A percentile compares a stretch with the other conserved stretches of the same genome.
Evolutionary conservation across 1,140 invertebrate genomes (phyloP).

Genomic region (Pemphigus obesinymphae): DNA sequence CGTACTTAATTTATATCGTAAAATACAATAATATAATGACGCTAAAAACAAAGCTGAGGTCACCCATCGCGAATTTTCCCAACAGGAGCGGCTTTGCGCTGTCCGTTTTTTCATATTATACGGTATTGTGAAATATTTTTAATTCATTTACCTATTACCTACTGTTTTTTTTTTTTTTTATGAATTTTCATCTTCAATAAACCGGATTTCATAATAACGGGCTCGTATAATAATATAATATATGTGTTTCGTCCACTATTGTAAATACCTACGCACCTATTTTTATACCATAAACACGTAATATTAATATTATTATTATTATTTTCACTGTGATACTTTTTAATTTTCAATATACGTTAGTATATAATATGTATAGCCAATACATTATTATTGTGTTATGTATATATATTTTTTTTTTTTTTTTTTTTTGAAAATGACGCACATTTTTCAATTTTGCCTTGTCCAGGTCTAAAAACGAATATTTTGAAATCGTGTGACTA

Average conservation of each 20-base stretch:
- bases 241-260: too few species aligned
- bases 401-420: background rate
- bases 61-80: slow-evolving; percentile 4
- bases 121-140: slow-evolving; percentile 1
- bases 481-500: slow-evolving; percentile 1
- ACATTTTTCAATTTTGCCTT: background rate
- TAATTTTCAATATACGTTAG: too few species aligned
- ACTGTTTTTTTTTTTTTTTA: background rate
- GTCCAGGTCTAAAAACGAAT: background rate
- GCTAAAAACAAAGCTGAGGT: slow-evolving; percentile 31
- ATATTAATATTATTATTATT: too few species aligned
- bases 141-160: background rate
- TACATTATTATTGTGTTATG: too few species aligned
- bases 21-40: background rate
- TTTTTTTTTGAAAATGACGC: background rate
- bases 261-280: background rate
- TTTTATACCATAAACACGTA: too few species aligned
- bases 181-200: background rate
- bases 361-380: too few species aligned
- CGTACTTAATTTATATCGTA: background rate
- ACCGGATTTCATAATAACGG: background rate
- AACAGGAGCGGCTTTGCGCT: slow-evolving; percentile 5
- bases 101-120: background rate
- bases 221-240: background rate
- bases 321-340: too few species aligned